Conservation (phyloP, 2,888 invertebrate genomes). For the Thyatira batis region DNA sequence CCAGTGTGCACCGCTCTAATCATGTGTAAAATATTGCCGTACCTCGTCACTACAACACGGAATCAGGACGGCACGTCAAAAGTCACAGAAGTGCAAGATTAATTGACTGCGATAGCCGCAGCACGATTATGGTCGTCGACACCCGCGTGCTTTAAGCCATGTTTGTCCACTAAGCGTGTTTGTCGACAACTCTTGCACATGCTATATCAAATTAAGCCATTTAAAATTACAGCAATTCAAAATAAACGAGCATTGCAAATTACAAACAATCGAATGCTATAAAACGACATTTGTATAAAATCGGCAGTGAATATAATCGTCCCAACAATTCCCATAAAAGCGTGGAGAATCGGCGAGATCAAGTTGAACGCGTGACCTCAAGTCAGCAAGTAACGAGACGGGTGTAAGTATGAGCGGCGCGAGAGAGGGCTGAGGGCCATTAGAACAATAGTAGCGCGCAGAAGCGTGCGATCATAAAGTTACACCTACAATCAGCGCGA, state of each 20-base stretch:
- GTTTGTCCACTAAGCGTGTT: constrained; percentile 9
- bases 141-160: constrained; percentile 26
- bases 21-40: constrained; percentile 80
- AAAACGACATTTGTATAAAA: constrained; percentile 34
- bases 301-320: constrained; percentile 44
- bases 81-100: constrained; percentile 66
- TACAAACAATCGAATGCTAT: constrained; percentile 37
- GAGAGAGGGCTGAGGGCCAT: constrained; percentile 55
- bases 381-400: constrained; percentile 57
- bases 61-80: constrained; percentile 71
- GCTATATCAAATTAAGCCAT: constrained; percentile 4
- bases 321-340: constrained; percentile 58
- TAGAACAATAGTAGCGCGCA: constrained; percentile 75
- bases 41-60: constrained; percentile 69
- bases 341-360: constrained; percentile 64
- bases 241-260: constrained; percentile 28
- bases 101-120: constrained; percentile 65
- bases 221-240: constrained; percentile 8
- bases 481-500: constrained; percentile 64
- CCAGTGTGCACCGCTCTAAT: constrained; percentile 72
- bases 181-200: constrained; percentile 9
- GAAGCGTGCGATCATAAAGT: constrained; percentile 75
- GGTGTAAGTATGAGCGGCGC: constrained; percentile 53
- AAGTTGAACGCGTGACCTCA: constrained; percentile 68
- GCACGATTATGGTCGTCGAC: constrained; percentile 59